Conservation (phyloP, 1,140 invertebrate genomes). For the Pachypeltis micranthus region DNA sequence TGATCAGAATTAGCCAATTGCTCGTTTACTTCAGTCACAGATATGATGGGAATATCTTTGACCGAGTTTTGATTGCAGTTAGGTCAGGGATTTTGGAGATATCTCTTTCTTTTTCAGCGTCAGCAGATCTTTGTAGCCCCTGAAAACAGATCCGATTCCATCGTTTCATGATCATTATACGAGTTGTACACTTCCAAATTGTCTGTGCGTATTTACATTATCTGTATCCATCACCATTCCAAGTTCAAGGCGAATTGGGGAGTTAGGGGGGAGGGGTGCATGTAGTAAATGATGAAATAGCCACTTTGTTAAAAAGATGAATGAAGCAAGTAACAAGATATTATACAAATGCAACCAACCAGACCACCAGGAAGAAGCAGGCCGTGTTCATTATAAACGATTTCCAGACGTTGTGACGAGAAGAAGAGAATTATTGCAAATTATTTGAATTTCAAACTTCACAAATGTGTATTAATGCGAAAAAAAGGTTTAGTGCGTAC, state of each 20-base stretch:
- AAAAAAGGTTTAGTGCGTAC: no score
- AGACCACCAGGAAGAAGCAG: constrained; percentile 21
- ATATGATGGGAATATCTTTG: constrained; percentile 23
- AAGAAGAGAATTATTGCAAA: no score
- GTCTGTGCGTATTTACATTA: background rate
- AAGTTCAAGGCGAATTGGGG: no score
- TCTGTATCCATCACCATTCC: constrained; percentile 1
- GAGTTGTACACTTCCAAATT: background rate
- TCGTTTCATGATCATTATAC: no score
- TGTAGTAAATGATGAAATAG: no score
- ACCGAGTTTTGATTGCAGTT: background rate
- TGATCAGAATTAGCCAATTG: background rate
- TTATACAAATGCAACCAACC: constrained; percentile 17
- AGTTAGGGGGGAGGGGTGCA: no score
- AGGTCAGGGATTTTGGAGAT: background rate
- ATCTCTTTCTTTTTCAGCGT: constrained; percentile 6
- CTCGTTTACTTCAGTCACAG: constrained; percentile 21
- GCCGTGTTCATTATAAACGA: no score
- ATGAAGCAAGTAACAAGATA: constrained; percentile 10
- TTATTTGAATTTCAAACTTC: no score
- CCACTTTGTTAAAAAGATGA: background rate
- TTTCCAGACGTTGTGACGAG: no score
- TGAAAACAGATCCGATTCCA: background rate
- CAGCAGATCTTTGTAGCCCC: background rate
- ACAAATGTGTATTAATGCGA: no score